Evolutionary conservation across 2,888 invertebrate species (phyloP).

Genomic region (Patella depressa): DNA sequence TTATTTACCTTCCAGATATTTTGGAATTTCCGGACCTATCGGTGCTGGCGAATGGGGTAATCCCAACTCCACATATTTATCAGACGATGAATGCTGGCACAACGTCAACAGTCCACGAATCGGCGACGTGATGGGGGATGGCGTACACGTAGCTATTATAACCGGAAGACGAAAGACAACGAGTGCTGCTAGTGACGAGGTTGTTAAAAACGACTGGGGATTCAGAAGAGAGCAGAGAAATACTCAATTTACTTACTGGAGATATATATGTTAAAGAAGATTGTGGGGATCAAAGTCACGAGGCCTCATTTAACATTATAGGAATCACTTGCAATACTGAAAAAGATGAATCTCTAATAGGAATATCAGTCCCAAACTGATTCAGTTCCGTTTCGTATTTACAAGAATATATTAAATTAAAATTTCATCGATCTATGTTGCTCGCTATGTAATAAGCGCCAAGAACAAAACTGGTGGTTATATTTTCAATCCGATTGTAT

Average conservation of each 20-base stretch:
- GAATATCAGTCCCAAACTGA: too few species aligned
- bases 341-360: too few species aligned
- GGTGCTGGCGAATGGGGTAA: slow-evolving; percentile 34
- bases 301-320: too few species aligned
- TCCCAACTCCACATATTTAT: slow-evolving; percentile 17
- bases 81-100: slow-evolving; percentile 13
- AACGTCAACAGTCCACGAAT: background rate
- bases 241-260: slow-evolving; percentile 6
- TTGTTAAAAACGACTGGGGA: slow-evolving; percentile 31
- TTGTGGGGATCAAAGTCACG: background rate
- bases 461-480: too few species aligned
- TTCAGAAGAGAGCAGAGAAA: slow-evolving; percentile 12
- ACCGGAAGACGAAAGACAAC: slow-evolving; percentile 20
- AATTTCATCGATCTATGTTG: too few species aligned
- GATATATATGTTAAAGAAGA: slow-evolving; percentile 13
- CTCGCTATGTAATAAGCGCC: too few species aligned
- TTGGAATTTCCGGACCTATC: slow-evolving; percentile 16
- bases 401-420: too few species aligned
- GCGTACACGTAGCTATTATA: slow-evolving; percentile 29
- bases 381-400: too few species aligned
- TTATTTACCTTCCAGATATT: background rate
- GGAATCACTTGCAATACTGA: too few species aligned
- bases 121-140: slow-evolving; percentile 29
- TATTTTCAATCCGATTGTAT: too few species aligned
- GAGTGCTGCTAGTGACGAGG: slow-evolving; percentile 19